These are phyloP conservation scores for Imbricaverruca yamaguchii DNA, from an alignment of 2,888 invertebrate species.

Conservation along the genomic window DNA sequence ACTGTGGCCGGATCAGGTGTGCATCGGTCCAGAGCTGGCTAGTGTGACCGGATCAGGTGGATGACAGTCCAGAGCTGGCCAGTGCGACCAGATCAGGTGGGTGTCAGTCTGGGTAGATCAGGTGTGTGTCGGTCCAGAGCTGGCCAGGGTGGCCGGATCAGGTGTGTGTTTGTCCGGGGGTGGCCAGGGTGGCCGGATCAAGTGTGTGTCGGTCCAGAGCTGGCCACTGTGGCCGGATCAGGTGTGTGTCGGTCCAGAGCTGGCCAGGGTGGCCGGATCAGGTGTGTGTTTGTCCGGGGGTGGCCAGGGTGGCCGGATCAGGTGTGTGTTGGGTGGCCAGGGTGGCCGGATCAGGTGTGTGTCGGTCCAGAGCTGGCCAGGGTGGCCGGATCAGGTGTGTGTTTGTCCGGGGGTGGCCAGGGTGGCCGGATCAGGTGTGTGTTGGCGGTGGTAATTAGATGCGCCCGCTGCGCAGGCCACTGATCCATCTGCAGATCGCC, in stretches of 20 bases:
- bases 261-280: no score
- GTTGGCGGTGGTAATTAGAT: neutral
- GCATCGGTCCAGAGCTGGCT: no score
- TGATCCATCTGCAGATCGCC: constrained; percentile 7
- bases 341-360: neutral
- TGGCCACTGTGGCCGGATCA: neutral
- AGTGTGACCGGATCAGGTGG: no score
- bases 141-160: no score
- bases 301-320: no score
- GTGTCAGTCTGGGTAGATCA: no score
- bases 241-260: no score
- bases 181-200: neutral
- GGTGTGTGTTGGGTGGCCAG: neutral
- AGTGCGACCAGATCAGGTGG: no score
- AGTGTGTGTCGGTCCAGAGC: neutral
- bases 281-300: no score
- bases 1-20: neutral
- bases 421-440: neutral
- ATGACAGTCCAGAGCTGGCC: no score
- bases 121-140: no score
- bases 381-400: neutral
- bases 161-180: neutral
- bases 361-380: neutral
- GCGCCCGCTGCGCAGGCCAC: neutral
- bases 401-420: neutral